Evolutionary conservation across 2,888 invertebrate species (phyloP), one percentile per base, ranked within the genome.

Genomic region (Aricia artaxerxes): DNA sequence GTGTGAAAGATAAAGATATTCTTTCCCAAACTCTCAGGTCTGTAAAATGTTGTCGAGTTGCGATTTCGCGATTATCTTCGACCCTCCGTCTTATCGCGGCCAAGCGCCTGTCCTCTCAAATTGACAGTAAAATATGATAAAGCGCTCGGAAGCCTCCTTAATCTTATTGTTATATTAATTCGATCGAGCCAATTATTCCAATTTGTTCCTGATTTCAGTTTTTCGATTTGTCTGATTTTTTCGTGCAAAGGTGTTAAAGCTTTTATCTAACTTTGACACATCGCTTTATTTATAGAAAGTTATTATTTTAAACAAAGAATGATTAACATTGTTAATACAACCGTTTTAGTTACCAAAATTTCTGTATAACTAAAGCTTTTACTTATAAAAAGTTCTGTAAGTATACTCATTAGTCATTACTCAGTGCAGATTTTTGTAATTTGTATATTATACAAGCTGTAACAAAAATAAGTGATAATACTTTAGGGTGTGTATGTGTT

Each of bases 81-180:
- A 73, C 35, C 35, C 40, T 40, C 73, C 72, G 75, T 72, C 79
- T 82, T 82, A 83, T 82, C 81, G 80, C 76, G 80, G 69, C 81
- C 81, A 81, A 82, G 79, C 81, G 79, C 80, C 80, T 79, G 79
- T 81, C 78, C 81, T 80, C 79, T 78, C 80, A 80, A 83, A 81
- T 80, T 79, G 81, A 75, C 78, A 81, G 80, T 81, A 79, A 82
- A 82, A 82, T 82, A 80, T 81, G 80, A 80, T 82, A 82, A 82
- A 80, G 79, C 75, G 80, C 44, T 64, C 79, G 80, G 79, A 64
- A 78, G 81, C 79, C 79, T 80, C 79, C 44, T 38, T 60, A 60
- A 73, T 73, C 78, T 78, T 73, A 73, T 35, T 73, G 44, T 49
- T n/a, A 9, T 40, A 40, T 49, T 73, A 49, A 73, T 38, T 73